phyloP scores from a whole-genome alignment of 2,888 invertebrate species.

The Aleiodes alternator region DNA sequence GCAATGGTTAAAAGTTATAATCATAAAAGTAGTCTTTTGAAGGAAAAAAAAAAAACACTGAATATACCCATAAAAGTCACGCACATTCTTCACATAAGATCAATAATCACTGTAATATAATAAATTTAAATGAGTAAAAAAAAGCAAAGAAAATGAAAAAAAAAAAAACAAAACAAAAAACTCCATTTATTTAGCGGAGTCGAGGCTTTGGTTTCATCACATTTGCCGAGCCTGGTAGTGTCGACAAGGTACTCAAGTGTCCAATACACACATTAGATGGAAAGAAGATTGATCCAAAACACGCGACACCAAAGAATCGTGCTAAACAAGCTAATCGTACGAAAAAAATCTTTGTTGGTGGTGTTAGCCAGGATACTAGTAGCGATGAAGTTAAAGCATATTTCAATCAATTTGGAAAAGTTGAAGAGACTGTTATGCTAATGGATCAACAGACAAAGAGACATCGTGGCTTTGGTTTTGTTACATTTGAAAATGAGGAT shows the following conservation, averaged over 20 bases:
- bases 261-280: constrained; percentile 94
- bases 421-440: constrained; percentile 94
- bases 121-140: background rate
- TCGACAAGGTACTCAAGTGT: constrained; percentile 93
- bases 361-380: constrained; percentile 93
- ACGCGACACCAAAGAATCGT: constrained; percentile 93
- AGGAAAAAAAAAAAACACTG: too few species aligned
- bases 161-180: background rate
- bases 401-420: constrained; percentile 92
- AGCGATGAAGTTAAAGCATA: constrained; percentile 94
- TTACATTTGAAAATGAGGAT: constrained; percentile 93
- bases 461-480: constrained; percentile 93
- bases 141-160: background rate
- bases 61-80: too few species aligned
- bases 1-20: too few species aligned
- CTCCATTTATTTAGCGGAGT: constrained; percentile 83
- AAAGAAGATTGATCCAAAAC: constrained; percentile 95
- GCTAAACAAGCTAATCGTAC: constrained; percentile 91
- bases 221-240: constrained; percentile 92
- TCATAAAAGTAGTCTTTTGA: too few species aligned
- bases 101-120: background rate
- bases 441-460: constrained; percentile 96
- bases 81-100: background rate
- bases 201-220: constrained; percentile 96
- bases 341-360: constrained; percentile 95